phyloP scores from a whole-genome alignment of 2,797 vertebrate species.

The Zenarchopterus dispar region DNA sequence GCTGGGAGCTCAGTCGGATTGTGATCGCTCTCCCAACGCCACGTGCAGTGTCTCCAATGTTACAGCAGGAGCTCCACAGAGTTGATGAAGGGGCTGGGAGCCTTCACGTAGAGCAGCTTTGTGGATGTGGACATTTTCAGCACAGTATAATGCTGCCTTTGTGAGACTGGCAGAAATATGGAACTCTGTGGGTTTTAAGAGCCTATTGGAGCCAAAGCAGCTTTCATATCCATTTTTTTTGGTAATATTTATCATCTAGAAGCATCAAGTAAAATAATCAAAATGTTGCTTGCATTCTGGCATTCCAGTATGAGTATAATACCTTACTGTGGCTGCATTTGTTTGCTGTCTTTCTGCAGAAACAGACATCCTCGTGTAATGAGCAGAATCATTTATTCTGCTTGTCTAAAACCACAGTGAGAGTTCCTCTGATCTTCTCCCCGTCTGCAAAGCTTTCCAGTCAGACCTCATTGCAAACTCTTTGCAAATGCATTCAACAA shows the following conservation, averaged over 20 bases:
- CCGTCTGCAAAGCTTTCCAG: slow-evolving; percentile 26
- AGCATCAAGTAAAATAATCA: slow-evolving; percentile 4
- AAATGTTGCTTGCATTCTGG: slow-evolving; percentile 27
- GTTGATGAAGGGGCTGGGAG: slow-evolving; percentile 60
- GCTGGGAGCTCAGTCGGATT: slow-evolving; percentile 29
- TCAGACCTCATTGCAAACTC: slow-evolving; percentile 16
- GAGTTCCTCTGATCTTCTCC: slow-evolving; percentile 22
- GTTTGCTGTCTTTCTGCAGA: slow-evolving; percentile 12
- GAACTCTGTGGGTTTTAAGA: slow-evolving; percentile 56
- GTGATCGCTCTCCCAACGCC: slow-evolving; percentile 61
- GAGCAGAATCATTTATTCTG: slow-evolving; percentile 42
- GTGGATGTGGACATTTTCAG: slow-evolving; percentile 44
- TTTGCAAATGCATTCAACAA: slow-evolving; percentile 6
- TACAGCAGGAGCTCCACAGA: slow-evolving; percentile 55
- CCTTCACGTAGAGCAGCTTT: slow-evolving; percentile 49
- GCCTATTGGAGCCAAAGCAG: slow-evolving; percentile 61
- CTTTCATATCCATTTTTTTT: slow-evolving; percentile 71
- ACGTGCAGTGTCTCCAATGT: slow-evolving; percentile 57
- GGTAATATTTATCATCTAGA: slow-evolving; percentile 69
- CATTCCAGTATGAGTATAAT: slow-evolving; percentile 19
- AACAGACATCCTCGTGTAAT: slow-evolving; percentile 36
- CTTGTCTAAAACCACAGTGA: slow-evolving; percentile 29
- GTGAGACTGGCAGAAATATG: slow-evolving; percentile 48
- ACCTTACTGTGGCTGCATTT: slow-evolving; percentile 10
- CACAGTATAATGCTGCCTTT: slow-evolving; percentile 65